Evolutionary conservation across 1,140 invertebrate species (phyloP).

Genomic region (Adelges cooleyi): DNA sequence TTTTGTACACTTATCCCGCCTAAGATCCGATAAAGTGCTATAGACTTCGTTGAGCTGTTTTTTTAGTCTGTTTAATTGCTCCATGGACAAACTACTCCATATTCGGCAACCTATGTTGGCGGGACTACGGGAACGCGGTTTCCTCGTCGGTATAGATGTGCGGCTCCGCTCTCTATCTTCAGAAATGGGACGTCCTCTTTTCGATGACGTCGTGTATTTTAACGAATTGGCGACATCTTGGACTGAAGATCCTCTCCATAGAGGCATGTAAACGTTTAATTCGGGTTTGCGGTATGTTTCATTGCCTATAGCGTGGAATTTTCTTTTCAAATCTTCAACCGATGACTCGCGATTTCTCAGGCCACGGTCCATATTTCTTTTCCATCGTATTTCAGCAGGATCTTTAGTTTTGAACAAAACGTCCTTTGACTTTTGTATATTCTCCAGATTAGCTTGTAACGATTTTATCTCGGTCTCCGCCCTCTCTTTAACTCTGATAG

Average conservation of each 20-base stretch:
- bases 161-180: slow-evolving; percentile 17
- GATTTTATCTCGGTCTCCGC: slow-evolving; percentile 68
- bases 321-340: slow-evolving; percentile 67
- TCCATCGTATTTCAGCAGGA: slow-evolving; percentile 57
- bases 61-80: slow-evolving; percentile 70
- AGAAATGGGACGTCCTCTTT: slow-evolving; percentile 33
- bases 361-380: slow-evolving; percentile 62
- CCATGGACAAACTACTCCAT: slow-evolving; percentile 71
- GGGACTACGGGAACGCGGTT: slow-evolving; percentile 31
- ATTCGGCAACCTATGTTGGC: slow-evolving; percentile 52
- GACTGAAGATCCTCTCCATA: slow-evolving; percentile 72
- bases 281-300: slow-evolving; percentile 38
- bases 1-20: slow-evolving; percentile 39
- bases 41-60: slow-evolving; percentile 73
- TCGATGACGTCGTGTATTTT: slow-evolving; percentile 31
- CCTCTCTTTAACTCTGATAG: slow-evolving; percentile 61
- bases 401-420: slow-evolving; percentile 67
- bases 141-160: slow-evolving; percentile 23
- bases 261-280: slow-evolving; percentile 60
- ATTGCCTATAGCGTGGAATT: slow-evolving; percentile 49
- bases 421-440: slow-evolving; percentile 68
- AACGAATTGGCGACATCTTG: slow-evolving; percentile 59
- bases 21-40: slow-evolving; percentile 40
- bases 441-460: slow-evolving; percentile 63
- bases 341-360: slow-evolving; percentile 72